Evolutionary conservation across 2,113 vertebrate genomes (phyloP), one percentile per base, ranked within the genome.

Genomic region (Petaurus breviceps): DNA sequence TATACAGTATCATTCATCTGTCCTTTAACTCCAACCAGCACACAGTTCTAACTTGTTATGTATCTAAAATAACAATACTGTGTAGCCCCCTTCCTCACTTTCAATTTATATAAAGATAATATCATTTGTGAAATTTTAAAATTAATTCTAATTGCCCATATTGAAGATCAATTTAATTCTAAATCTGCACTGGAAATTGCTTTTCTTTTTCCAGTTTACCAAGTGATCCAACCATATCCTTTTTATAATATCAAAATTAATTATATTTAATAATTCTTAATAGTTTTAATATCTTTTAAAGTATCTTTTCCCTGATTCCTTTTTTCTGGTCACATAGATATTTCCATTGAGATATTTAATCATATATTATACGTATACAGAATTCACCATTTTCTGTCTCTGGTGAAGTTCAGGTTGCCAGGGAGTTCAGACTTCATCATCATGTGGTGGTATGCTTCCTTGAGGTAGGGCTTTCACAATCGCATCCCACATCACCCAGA

Each of bases 1-100:
- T 99, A 97, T 98, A 98, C 98, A 98, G 94, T 98, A 98, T 98
- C 98, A 98, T 97, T 96, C 95, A 98, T 97, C 98, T 91, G 90
- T 98, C 94, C 94, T 51, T 98, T 98, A 95, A 98, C 96, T 98
- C 98, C 93, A 98, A 52, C 95, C 96, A 95, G 98, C 97, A 94
- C 97, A 98, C 92, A 98, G 97, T 95, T 97, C 96, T 93, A 98
- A 96, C 95, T 97, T 98, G 92, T 93, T 96, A 97, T 97, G 98
- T 92, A 97, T 96, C 95, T 97, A 94, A 96, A 98, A 96, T 51
- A 94, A 90, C 94, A 96, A 97, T 97, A 97, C 96, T 97, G 96
- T 96, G 93, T 98, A 50, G 95, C 94, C 98, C 96, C 91, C 89
- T 96, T 97, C 97, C 97, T 98, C 89, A 96, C 25, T 95, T 97